Conservation (phyloP, 2,113 vertebrate species). For the Dryoscopus gambensis region DNA sequence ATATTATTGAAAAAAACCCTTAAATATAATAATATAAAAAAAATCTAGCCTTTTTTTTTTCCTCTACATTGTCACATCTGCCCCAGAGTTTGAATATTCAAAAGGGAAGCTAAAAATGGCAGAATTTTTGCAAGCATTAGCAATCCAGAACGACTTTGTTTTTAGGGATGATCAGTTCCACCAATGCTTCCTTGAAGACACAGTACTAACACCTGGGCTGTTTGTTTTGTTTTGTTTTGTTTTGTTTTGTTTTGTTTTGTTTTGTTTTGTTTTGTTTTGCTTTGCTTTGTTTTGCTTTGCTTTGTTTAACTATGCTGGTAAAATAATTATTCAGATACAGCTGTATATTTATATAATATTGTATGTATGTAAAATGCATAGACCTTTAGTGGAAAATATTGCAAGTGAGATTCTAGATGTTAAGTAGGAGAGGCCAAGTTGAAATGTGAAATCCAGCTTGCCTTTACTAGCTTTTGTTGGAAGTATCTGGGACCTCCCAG, state of each 20-base stretch:
- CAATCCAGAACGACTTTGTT: neutral
- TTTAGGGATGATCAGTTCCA: neutral
- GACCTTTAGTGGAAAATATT: neutral
- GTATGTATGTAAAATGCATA: neutral
- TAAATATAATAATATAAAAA: neutral
- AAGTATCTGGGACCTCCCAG: neutral
- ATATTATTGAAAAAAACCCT: neutral
- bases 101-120: neutral
- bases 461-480: neutral
- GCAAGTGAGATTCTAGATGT: neutral
- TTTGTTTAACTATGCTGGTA: neutral
- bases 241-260: neutral
- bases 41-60: neutral
- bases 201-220: neutral
- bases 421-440: neutral
- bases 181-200: neutral
- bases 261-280: neutral
- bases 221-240: neutral
- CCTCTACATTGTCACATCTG: neutral
- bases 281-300: neutral
- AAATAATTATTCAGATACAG: neutral
- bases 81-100: neutral
- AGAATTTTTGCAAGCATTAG: neutral
- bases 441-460: conserved; percentile 10
- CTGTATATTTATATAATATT: neutral